A percentile compares a stretch with the other conserved stretches of the same genome.
Evolutionary conservation across 2,888 invertebrate species (phyloP).

Genomic region (Pristionchus japonicus): DNA sequence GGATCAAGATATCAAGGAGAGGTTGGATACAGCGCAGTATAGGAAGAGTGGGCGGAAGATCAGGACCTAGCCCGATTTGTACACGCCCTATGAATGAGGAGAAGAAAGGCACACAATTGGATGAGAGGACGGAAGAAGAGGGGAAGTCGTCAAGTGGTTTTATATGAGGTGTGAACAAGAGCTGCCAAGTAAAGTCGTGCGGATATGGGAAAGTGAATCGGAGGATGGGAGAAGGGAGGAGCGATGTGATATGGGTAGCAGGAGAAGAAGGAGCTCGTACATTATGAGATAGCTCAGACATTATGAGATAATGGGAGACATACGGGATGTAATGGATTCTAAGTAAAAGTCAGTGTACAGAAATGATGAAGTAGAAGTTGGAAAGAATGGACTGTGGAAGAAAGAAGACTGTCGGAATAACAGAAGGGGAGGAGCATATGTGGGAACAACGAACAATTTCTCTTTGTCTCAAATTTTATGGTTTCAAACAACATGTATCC

Average conservation of each 20-base stretch:
- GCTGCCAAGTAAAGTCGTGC: slow-evolving; percentile 14
- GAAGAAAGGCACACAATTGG: slow-evolving; percentile 5
- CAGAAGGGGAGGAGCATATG: neutral
- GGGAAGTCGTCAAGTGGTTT: slow-evolving; percentile 26
- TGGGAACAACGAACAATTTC: neutral
- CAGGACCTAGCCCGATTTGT: neutral
- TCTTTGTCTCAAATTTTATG: neutral
- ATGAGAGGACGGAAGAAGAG: neutral
- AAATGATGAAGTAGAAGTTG: neutral
- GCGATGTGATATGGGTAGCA: neutral
- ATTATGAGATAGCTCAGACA: slow-evolving; percentile 23
- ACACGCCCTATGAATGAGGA: neutral
- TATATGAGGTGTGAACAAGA: slow-evolving; percentile 26
- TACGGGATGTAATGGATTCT: neutral
- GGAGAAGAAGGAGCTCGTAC: neutral
- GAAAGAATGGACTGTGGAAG: neutral
- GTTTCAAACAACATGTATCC: neutral
- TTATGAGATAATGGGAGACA: slow-evolving; percentile 13
- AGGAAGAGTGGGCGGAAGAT: neutral
- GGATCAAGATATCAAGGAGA: neutral
- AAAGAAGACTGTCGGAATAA: neutral
- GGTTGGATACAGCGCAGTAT: neutral
- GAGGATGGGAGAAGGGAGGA: slow-evolving; percentile 9
- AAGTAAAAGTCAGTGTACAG: neutral
- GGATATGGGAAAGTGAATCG: slow-evolving; percentile 28